Percentiles rank a stretch among this genome's conserved stretches.
These are phyloP conservation scores for Aspidapion aeneum DNA, from an alignment of 2,888 invertebrate genomes.

Conservation along the genomic window DNA sequence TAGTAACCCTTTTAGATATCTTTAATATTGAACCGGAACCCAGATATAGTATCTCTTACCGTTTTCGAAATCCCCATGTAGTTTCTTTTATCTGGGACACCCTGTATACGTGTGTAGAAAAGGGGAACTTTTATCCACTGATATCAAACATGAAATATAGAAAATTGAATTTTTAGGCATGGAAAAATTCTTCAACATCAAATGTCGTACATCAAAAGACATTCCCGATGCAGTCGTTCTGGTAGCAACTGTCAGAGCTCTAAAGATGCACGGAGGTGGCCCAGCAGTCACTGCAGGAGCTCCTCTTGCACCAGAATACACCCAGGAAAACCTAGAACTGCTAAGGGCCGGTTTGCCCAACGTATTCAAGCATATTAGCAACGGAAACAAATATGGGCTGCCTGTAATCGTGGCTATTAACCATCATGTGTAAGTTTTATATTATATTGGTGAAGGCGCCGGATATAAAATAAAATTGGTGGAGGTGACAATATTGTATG, in stretches of 20 bases:
- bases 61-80: too few relatives aligned
- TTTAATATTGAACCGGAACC: too few relatives aligned
- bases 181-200: constrained; percentile 98
- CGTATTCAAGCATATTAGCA: constrained; percentile 89
- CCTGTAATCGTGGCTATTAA: constrained; percentile 96
- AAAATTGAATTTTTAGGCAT: constrained; percentile 63
- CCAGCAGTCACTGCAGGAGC: constrained; percentile 81
- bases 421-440: constrained; percentile 64
- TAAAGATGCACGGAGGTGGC: constrained; percentile 99
- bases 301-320: constrained; percentile 82
- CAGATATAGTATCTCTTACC: too few relatives aligned
- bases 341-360: constrained; percentile 85
- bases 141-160: too few relatives aligned
- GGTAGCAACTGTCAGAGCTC: constrained; percentile 88
- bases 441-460: too few relatives aligned
- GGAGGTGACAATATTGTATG: too few relatives aligned
- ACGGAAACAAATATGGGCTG: constrained; percentile 83
- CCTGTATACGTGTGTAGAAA: too few relatives aligned
- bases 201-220: constrained; percentile 86
- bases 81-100: too few relatives aligned
- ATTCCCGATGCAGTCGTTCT: constrained; percentile 86
- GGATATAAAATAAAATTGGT: too few relatives aligned
- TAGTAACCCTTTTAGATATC: too few relatives aligned
- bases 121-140: too few relatives aligned
- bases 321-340: constrained; percentile 82